These are phyloP conservation scores for Fragum sueziense DNA, from an alignment of 2,888 invertebrate species.

Conservation along the genomic window DNA sequence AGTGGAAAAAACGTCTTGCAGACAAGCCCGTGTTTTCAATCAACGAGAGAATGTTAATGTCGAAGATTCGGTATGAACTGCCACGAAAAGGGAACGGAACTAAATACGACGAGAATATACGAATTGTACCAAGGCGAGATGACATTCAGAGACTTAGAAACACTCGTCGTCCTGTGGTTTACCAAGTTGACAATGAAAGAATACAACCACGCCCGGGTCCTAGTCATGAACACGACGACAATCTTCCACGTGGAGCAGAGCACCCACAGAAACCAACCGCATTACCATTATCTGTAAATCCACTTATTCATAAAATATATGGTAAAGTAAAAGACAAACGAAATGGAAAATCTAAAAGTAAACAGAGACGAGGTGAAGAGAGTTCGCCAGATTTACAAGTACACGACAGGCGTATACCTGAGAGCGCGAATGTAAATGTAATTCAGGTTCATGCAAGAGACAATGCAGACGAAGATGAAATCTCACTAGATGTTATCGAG, in stretches of 20 bases:
- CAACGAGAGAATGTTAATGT: conserved; percentile 61
- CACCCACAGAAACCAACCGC: neutral
- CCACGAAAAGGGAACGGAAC: conserved; percentile 46
- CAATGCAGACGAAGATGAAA: neutral
- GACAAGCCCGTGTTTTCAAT: conserved; percentile 52
- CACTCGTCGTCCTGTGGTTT: too few species aligned
- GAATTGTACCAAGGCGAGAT: conserved; percentile 1
- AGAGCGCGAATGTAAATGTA: neutral
- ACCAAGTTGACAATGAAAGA: neutral
- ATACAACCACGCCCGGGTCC: neutral
- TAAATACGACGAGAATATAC: conserved; percentile 27
- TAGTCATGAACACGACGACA: neutral
- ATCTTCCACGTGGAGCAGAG: neutral
- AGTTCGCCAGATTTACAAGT: neutral
- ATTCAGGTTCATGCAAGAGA: neutral
- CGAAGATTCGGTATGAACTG: conserved; percentile 64
- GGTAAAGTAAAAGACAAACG: neutral
- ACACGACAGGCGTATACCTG: neutral
- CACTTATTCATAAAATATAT: neutral
- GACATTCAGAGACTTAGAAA: neutral
- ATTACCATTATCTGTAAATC: neutral
- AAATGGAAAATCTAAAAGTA: neutral
- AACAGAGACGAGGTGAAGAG: neutral
- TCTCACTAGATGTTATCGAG: too few species aligned
- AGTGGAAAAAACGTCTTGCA: conserved; percentile 58